A percentile compares a stretch with the other conserved stretches of the same genome.
These are phyloP conservation scores for Artibeus lituratus DNA, from an alignment of 2,797 vertebrate genomes.

Conservation along the genomic window DNA sequence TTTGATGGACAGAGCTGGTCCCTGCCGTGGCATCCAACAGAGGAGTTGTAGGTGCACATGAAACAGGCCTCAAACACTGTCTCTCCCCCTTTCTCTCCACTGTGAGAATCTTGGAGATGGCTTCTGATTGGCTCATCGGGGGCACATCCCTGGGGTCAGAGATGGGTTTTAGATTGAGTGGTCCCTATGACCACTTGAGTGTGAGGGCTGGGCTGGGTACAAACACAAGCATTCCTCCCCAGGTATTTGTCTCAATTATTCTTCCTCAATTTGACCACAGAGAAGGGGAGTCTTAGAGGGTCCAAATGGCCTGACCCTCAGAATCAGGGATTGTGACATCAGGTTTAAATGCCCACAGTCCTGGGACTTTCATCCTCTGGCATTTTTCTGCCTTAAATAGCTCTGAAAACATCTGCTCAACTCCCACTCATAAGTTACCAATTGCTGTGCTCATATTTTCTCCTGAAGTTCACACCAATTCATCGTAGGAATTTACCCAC, in stretches of 20 bases:
- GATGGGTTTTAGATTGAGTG: neutral
- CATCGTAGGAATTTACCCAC: conserved; percentile 37
- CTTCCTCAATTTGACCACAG: neutral
- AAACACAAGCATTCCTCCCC: neutral
- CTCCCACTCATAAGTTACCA: conserved; percentile 9
- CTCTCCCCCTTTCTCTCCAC: neutral
- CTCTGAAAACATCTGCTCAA: conserved; percentile 44
- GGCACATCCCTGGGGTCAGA: neutral
- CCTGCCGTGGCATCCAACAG: neutral
- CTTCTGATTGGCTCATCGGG: rapidly evolving
- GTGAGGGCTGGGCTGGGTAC: rapidly evolving
- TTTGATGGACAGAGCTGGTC: neutral
- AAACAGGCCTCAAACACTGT: rapidly evolving
- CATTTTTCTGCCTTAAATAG: neutral
- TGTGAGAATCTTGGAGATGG: neutral
- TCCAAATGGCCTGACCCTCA: neutral
- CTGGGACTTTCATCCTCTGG: neutral
- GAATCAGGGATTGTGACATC: neutral
- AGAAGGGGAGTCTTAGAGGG: neutral
- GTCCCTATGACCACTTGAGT: neutral
- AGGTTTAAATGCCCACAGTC: neutral
- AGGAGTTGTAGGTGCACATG: rapidly evolving
- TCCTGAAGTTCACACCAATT: conserved; percentile 34
- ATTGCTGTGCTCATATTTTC: conserved; percentile 15
- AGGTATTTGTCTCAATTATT: neutral